Conservation (phyloP, 2,113 vertebrate genomes). For the Megalops atlanticus region DNA sequence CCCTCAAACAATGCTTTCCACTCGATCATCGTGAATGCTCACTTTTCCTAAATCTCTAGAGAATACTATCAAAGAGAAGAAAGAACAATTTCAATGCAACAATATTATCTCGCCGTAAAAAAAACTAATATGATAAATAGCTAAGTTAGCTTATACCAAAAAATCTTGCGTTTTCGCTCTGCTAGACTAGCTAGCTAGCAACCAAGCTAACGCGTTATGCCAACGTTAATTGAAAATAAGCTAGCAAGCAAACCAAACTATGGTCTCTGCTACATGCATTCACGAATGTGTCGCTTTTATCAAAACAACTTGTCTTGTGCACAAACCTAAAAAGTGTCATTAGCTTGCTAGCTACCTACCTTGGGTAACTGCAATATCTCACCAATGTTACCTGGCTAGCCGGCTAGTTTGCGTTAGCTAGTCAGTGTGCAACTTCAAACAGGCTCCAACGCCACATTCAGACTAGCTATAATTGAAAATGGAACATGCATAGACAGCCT, state of each 20-base stretch:
- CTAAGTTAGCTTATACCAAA: neutral
- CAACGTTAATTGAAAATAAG: neutral
- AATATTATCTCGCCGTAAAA: too few relatives aligned
- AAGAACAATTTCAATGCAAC: too few relatives aligned
- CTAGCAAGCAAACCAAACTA: neutral
- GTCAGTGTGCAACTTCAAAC: neutral
- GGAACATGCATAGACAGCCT: neutral
- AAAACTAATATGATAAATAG: neutral
- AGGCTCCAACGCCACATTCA: neutral
- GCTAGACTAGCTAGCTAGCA: neutral
- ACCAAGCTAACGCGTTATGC: neutral
- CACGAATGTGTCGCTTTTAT: too few relatives aligned
- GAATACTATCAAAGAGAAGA: neutral
- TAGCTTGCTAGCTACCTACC: neutral
- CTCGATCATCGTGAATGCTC: constrained; percentile 51
- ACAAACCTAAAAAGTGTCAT: neutral
- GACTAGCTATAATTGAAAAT: neutral
- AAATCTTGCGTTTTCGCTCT: neutral
- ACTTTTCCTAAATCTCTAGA: neutral
- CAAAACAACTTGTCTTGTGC: too few relatives aligned
- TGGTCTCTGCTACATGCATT: too few relatives aligned
- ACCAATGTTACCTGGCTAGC: neutral
- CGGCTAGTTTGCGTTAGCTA: too few relatives aligned
- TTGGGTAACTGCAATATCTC: too few relatives aligned
- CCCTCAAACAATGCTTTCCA: constrained; percentile 73